Conservation (phyloP, 2,888 invertebrate species). For the Galerucella calmariensis region DNA sequence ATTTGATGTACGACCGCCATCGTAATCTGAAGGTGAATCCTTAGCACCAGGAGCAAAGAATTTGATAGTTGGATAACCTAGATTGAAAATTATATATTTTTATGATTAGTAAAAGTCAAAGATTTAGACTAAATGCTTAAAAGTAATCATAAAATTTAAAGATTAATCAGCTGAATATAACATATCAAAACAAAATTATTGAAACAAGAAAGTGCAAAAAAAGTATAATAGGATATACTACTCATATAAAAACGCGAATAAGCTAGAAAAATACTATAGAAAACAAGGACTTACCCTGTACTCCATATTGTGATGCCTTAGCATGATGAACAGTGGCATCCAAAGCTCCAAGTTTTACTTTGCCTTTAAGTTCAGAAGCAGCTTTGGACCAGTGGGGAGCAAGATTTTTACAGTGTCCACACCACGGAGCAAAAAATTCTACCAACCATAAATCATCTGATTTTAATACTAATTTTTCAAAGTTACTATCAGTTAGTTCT, state of each 20-base stretch:
- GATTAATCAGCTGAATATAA: too few species aligned
- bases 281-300: conserved; percentile 67
- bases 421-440: conserved; percentile 98
- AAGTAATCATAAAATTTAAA: too few species aligned
- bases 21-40: conserved; percentile 84
- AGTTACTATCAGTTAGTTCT: conserved; percentile 95
- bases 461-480: conserved; percentile 88
- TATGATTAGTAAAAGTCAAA: background rate
- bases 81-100: background rate
- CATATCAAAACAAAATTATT: too few species aligned
- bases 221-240: too few species aligned
- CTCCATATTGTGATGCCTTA: conserved; percentile 85
- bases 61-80: conserved; percentile 97
- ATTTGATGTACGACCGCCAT: conserved; percentile 88
- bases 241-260: background rate
- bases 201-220: too few species aligned
- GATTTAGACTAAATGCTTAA: too few species aligned
- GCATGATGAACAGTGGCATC: conserved; percentile 93
- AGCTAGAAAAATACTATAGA: background rate
- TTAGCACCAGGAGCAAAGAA: conserved; percentile 84
- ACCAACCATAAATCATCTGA: conserved; percentile 98
- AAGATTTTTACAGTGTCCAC: conserved; percentile 96
- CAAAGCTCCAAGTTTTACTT: conserved; percentile 94
- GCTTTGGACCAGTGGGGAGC: conserved; percentile 98
- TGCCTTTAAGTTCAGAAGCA: conserved; percentile 93